phyloP scores from a whole-genome alignment of 2,797 vertebrate species.

The Echeneis naucrates region DNA sequence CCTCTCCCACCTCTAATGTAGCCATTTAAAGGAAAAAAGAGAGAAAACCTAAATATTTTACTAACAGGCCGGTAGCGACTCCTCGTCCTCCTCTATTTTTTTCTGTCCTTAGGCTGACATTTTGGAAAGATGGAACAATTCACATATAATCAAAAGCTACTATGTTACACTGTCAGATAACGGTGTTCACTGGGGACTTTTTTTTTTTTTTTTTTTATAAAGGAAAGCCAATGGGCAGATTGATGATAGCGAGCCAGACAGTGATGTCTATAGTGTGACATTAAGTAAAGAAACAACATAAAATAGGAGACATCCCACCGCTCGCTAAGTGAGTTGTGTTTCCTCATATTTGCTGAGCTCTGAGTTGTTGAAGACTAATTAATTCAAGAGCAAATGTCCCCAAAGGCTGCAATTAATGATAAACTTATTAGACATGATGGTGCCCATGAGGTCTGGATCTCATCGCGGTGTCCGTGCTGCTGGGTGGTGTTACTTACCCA shows the following conservation, averaged over 20 bases:
- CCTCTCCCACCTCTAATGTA: conserved; percentile 20
- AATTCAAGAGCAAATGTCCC: conserved; percentile 84
- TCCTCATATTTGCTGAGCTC: conserved; percentile 62
- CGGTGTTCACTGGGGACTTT: conserved; percentile 45
- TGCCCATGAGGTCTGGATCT: conserved; percentile 82
- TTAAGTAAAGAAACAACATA: conserved; percentile 43
- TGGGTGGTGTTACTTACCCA: conserved; percentile 78
- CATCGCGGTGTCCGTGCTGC: conserved; percentile 68
- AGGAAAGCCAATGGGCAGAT: conserved; percentile 54
- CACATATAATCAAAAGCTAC: conserved; percentile 43
- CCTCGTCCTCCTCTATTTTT: background rate
- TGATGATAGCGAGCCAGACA: conserved; percentile 47
- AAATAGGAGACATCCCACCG: conserved; percentile 40
- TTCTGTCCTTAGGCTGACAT: conserved; percentile 30
- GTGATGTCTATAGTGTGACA: conserved; percentile 33
- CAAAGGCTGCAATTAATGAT: conserved; percentile 85
- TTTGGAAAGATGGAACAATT: conserved; percentile 49
- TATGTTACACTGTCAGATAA: conserved; percentile 48
- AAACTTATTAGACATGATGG: conserved; percentile 84
- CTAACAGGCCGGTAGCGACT: conserved; percentile 12
- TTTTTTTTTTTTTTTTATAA: too few relatives aligned
- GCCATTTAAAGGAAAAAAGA: background rate
- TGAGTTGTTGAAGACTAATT: conserved; percentile 81
- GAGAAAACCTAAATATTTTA: conserved; percentile 3
- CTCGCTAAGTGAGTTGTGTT: conserved; percentile 63